Evolutionary conservation across 2,797 vertebrate species (phyloP).

Genomic region (Harpagifer antarcticus): DNA sequence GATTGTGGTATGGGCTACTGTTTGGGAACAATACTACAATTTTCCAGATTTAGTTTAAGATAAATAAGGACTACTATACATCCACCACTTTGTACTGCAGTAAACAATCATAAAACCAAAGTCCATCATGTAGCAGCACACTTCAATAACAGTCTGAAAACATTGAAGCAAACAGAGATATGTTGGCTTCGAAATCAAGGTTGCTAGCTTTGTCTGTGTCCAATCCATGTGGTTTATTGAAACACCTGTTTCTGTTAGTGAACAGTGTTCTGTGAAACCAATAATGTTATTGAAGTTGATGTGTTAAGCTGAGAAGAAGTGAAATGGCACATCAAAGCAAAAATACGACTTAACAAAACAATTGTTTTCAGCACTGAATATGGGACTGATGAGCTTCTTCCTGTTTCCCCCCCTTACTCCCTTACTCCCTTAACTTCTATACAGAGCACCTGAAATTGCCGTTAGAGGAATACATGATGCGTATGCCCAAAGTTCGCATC

Average conservation of each 20-base stretch:
- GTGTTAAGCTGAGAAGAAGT: neutral
- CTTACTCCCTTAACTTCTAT: neutral
- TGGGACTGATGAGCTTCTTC: neutral
- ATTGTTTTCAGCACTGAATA: neutral
- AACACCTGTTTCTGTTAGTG: neutral
- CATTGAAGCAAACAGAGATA: neutral
- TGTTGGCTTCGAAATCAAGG: neutral
- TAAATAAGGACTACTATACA: neutral
- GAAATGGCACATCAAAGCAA: neutral
- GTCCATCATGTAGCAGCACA: neutral
- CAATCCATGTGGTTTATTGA: neutral
- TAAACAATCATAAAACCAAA: neutral
- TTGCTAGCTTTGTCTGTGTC: neutral
- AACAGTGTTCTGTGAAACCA: neutral
- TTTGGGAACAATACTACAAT: too few relatives aligned
- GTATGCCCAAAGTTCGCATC: conserved; percentile 92
- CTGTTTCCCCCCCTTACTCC: neutral
- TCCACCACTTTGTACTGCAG: neutral
- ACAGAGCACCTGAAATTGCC: conserved; percentile 93
- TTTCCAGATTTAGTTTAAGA: too few relatives aligned
- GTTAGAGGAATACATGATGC: conserved; percentile 94
- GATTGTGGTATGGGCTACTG: too few relatives aligned
- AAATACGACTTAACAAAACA: neutral
- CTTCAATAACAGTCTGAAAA: too few relatives aligned
- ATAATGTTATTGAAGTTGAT: neutral